Base-by-base conservation (phyloP, 2,797 vertebrate species). In the Glyptemys insculpta region DNA sequence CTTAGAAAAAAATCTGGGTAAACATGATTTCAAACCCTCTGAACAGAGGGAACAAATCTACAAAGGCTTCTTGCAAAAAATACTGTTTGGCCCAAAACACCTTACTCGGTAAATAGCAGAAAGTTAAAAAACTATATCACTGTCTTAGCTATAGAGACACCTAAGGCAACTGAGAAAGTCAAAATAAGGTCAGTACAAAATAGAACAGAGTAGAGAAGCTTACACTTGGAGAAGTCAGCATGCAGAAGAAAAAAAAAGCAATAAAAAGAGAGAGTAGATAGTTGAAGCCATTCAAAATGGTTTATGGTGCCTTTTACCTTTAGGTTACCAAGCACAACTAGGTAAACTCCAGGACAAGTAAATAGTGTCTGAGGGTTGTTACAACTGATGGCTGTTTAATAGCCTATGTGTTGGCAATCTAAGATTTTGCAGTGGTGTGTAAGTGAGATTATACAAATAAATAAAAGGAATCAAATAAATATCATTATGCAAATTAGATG, bases 361-460 rank as follows among this genome's bases (percentile, higher is more conserved):
- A 91, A 18, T 27, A 65, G 76, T 79, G 27, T 31, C 27, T 76
- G 54, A 85, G 65, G 29, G 12, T 18, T 76, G 34, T 3, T 80
- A 74, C 31, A 90, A 62, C 34, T 4, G 2, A 68, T 91, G 5
- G 6, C 50, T 89, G 41, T 37, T 94, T 79, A 68, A 1, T 12
- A 68, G 8, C 50, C 81, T 11, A 2, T 68, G 12, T 79, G 88
- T 23, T 49, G 18, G 34, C 65, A 89, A 14, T 0, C 3, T 53
- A 41, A 72, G 78, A 52, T 92, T 88, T 5, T 47, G 56, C 52
- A 62, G 12, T 65, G 84, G 59, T 29, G 37, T 82, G 7, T 14
- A 41, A 79, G 49, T 53, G 85, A 44, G 29, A 37, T 91, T 76
- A 85, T 88, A 88, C 25, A 91, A 95, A 76, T 85, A 95, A 93